phyloP scores from a whole-genome alignment of 2,888 invertebrate species.

The Blastobasis adustella region DNA sequence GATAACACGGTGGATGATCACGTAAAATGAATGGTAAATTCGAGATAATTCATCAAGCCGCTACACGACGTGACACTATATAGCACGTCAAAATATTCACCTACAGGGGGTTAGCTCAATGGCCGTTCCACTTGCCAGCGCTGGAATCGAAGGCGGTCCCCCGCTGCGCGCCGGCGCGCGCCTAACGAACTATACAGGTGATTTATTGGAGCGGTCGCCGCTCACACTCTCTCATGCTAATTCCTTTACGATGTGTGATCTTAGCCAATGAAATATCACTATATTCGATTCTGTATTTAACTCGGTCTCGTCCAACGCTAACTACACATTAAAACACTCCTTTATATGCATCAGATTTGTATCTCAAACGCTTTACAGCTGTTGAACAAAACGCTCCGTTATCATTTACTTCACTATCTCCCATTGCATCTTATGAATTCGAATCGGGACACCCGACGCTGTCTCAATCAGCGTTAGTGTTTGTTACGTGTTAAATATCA shows the following conservation, averaged over 20 bases:
- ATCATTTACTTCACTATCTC: background rate
- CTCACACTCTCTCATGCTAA: constrained; percentile 55
- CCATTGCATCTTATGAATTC: too few species aligned
- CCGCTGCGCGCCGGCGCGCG: constrained; percentile 54
- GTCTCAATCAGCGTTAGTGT: background rate
- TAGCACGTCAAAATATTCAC: constrained; percentile 65
- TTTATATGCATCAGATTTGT: constrained; percentile 9
- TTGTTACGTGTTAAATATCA: background rate
- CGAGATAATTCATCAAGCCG: constrained; percentile 46
- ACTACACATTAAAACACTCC: background rate
- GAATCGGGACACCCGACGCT: background rate
- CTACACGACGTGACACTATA: constrained; percentile 45
- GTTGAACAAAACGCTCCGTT: background rate
- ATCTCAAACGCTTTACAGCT: constrained; percentile 7
- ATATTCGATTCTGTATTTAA: constrained; percentile 27
- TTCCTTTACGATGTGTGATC: constrained; percentile 64
- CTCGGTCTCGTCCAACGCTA: background rate
- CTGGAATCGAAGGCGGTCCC: constrained; percentile 63
- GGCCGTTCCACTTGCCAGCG: constrained; percentile 56
- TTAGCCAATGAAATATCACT: constrained; percentile 44
- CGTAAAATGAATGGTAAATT: constrained; percentile 7
- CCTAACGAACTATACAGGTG: constrained; percentile 68
- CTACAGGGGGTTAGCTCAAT: constrained; percentile 60
- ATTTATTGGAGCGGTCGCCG: constrained; percentile 49
- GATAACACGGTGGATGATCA: background rate